Evolutionary conservation across 2,888 invertebrate genomes (phyloP).

Genomic region (Theodoxus fluviatilis): DNA sequence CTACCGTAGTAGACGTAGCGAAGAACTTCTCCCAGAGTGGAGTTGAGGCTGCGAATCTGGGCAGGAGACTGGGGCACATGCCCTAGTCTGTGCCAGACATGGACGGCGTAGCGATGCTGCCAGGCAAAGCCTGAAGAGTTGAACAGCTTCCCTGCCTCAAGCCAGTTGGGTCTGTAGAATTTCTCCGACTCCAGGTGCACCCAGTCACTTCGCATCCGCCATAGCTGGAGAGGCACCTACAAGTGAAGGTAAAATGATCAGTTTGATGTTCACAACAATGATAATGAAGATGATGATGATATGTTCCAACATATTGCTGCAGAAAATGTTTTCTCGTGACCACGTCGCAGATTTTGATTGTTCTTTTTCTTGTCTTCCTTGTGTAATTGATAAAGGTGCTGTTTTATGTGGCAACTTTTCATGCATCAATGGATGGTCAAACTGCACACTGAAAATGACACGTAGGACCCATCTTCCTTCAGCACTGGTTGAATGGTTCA

Average conservation of each 20-base stretch:
- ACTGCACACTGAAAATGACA: too few species aligned
- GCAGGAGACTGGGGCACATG: slow-evolving; percentile 22
- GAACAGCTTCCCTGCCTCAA: slow-evolving; percentile 25
- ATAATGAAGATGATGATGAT: too few species aligned
- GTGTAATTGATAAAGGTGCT: too few species aligned
- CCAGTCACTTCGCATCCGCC: slow-evolving; percentile 19
- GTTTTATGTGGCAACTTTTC: too few species aligned
- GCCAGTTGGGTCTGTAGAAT: slow-evolving; percentile 31
- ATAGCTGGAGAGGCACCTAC: slow-evolving; percentile 21
- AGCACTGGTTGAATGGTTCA: too few species aligned
- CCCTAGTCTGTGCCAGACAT: slow-evolving; percentile 27
- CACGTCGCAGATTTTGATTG: too few species aligned
- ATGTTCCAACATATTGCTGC: too few species aligned
- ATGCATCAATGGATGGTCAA: too few species aligned
- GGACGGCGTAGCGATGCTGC: slow-evolving; percentile 25
- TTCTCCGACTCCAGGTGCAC: slow-evolving; percentile 24
- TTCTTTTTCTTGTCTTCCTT: too few species aligned
- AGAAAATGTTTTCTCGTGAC: too few species aligned
- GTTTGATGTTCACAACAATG: too few species aligned
- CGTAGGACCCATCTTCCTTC: too few species aligned
- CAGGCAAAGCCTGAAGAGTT: slow-evolving; percentile 17
- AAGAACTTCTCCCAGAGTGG: slow-evolving; percentile 27
- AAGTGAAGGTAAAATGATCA: slow-evolving; percentile 8
- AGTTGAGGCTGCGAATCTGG: slow-evolving; percentile 22
- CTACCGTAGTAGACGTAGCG: slow-evolving; percentile 27